A percentile compares a stretch with the other conserved stretches of the same genome.
phyloP scores from a whole-genome alignment of 2,797 vertebrate genomes.

The Chrosomus eos region DNA sequence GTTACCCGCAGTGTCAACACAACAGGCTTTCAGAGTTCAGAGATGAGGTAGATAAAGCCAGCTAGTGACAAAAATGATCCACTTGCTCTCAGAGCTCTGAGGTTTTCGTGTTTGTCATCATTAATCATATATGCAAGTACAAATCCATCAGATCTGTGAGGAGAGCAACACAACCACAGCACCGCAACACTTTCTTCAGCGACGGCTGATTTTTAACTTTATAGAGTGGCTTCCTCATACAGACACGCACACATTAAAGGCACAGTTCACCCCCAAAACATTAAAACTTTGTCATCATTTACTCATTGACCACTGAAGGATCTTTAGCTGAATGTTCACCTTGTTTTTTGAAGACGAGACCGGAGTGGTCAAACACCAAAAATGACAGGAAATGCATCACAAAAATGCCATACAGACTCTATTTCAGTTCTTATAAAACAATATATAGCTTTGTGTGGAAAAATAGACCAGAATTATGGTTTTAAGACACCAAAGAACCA shows the following conservation, averaged over 20 bases:
- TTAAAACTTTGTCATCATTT: background rate
- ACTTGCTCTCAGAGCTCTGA: slow-evolving; percentile 45
- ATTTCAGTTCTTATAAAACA: background rate
- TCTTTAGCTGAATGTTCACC: background rate
- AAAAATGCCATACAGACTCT: background rate
- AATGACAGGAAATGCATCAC: background rate
- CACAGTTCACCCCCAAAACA: background rate
- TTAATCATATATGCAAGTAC: slow-evolving; percentile 56
- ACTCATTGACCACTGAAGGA: background rate
- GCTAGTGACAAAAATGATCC: slow-evolving; percentile 68
- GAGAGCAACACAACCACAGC: slow-evolving; percentile 46
- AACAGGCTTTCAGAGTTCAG: slow-evolving; percentile 56
- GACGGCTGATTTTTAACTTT: slow-evolving; percentile 26
- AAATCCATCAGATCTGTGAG: slow-evolving; percentile 38
- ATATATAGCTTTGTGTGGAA: background rate
- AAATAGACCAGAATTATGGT: background rate
- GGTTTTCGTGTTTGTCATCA: slow-evolving; percentile 68
- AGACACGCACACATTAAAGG: background rate
- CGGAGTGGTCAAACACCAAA: background rate
- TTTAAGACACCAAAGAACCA: background rate
- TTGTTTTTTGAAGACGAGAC: background rate
- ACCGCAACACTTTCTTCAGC: slow-evolving; percentile 49
- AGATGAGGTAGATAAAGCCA: slow-evolving; percentile 67
- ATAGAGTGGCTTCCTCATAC: background rate
- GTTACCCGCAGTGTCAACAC: slow-evolving; percentile 31